Base-by-base conservation (phyloP, 1,140 invertebrate genomes). In the Belonocnema kinseyi region DNA sequence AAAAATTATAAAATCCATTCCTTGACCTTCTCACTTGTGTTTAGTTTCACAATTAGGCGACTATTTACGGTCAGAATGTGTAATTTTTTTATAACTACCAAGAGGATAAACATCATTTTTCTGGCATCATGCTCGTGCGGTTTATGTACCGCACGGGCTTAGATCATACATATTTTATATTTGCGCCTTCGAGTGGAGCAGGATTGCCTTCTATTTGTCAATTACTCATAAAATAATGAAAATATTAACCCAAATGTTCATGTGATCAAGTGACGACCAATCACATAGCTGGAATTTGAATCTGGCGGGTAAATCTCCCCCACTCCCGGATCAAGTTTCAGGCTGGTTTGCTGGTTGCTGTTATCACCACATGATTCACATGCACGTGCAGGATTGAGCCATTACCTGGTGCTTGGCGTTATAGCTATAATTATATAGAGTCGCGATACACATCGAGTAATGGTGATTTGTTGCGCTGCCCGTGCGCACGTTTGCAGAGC, bases 361-460 rank as follows among this genome's bases (percentile, higher is more conserved):
- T 87, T 90, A 90, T 90, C 88, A 84, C 88, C 86, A 82, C 85
- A 85, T 88, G 88, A 88, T 83, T 89, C 86, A 82, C 85, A 85
- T 88, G 88, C 88, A 89, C 88, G 87, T 87, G 89, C 86, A 84
- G 86, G 87, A 91, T 91, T 91, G 90, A 91, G 90, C 90, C 90
- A 91, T 91, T 91, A 91, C 88, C 89, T 87, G 88, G 83, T 89
- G 85, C 87, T 89, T 87, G 83, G 85, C 89, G 88, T 89, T 91
- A 91, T 90, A 89, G 87, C 85, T 88, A 89, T 91, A 91, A 91
- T 91, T 91, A 91, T 89, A 90, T 90, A 88, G 89, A 88, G 79
- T 88, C 83, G 87, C 87, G 90, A 91, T 91, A 91, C 83, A 89
- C 89, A 91, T 91, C 90, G 89, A 90, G 88, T 91, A 91, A 91